Base-by-base conservation (phyloP, 1,140 invertebrate genomes). In the Drosophila auraria region DNA sequence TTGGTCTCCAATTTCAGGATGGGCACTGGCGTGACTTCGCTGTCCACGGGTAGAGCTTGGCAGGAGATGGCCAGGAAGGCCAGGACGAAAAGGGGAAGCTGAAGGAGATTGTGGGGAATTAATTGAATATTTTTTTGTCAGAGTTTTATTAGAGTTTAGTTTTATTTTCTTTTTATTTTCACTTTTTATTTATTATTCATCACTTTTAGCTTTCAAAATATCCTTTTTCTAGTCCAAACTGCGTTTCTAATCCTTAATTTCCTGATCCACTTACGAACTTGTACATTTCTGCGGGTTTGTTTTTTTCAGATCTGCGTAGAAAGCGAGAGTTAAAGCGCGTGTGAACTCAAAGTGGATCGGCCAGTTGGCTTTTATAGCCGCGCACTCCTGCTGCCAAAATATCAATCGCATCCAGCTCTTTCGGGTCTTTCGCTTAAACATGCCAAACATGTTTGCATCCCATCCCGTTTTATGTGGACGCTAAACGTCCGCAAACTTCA, bases 361-460 rank as follows among this genome's bases (percentile, higher is more conserved):
- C 56, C 76, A 51, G 54, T 53, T 63, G 49, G 66, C 87, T 92
- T 92, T 86, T 92, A 92, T 92, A 92, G 73, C 20, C 33, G 38
- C 57, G 15, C 17, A 51, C 27, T 57, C 44, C 49, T 53, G 40
- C 47, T 33, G 38, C 17, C 56, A 56, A 30, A 57, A 65, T 71
- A 72, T 53, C 40, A 50, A 23, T 20, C 40, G 44, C 66, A 68
- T 54, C 49, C 30, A 44, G 66, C 66, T 60, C 62, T 44, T 54
- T 44, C 30, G 64, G 40, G 58, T 60, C 61, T 74, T 77, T 51
- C 36, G 73, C 69, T 84, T 92, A 82, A 92, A 91, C 82, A 92
- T 92, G 91, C 91, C 58, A 92, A 92, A 92, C 91, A 92, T 92
- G 91, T 91, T 92, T 90, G 71, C 81, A 78, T 80, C 83, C 83